Base-by-base conservation (phyloP, 2,113 vertebrate genomes). In the Lepus europaeus region DNA sequence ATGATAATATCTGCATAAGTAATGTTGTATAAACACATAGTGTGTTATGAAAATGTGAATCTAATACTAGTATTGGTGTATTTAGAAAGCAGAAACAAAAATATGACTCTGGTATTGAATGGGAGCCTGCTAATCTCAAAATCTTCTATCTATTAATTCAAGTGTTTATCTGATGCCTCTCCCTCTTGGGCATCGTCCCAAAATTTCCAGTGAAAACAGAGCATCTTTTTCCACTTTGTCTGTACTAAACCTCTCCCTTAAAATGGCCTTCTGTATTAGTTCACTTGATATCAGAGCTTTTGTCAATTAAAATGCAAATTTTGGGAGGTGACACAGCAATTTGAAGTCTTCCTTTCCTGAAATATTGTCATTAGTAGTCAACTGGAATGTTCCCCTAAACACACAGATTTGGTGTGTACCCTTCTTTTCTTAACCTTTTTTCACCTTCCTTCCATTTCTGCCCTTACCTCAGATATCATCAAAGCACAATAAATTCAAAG, bases 261-360 rank as follows among this genome's bases (percentile, higher is more conserved):
- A 90, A 92, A 89, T 91, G 72, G 11, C 39, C 79, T 88, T 39
- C 31, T 94, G 2, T 73, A 33, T 79, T 76, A 70, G 22, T 84
- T 88, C 61, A 79, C 23, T 91, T 5, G 11, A 23, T 88, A 53
- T 66, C 23, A 77, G 79, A 70, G 74, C 89, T 87, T 59, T 93
- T 89, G 45, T 89, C 83, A 63, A 72, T 68, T n/a, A 72, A 72
- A 45, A 66, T 27, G 12, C 66, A 89, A 76, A 73, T 59, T 70
- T 31, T 59, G 79, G 70, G 89, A 33, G 83, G 80, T 94, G 87
- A 95, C 70, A 87, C 33, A 70, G n/a, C 68, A 89, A 80, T 93
- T 76, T 89, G 49, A 94, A 87, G 68, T 96, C 70, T 87, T 29
- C 39, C 66, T 95, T 97, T 33, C 89, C 61, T 93, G 70, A 97